Base-by-base conservation (phyloP, 2,888 invertebrate genomes). In the Andrena praecox region DNA sequence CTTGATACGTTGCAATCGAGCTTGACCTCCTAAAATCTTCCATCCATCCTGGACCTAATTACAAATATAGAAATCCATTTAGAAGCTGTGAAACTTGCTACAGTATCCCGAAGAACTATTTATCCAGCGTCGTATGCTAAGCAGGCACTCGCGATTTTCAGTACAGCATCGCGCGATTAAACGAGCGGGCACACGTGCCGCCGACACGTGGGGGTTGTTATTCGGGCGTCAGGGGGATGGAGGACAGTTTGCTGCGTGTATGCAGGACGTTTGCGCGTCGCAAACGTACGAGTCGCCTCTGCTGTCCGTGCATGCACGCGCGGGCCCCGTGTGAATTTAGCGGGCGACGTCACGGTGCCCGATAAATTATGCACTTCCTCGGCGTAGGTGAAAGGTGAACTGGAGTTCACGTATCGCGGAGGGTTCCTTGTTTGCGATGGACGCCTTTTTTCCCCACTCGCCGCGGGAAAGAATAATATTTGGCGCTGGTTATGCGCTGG, bases 231-330 rank as follows among this genome's bases (percentile, higher is more conserved):
- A 27, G 31, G 63, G 66, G 59, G 64, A 4, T 54, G 78, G 70
- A 52, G 71, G 74, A 75, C 59, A 52, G 54, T 80, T 56, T 33
- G 35, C 74, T 56, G 48, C 63, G 70, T 63, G 78, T 76, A 82
- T 85, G 78, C 85, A 63, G 71, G 80, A 73, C 73, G 76, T 85
- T 82, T 85, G 66, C 82, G 16, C 79, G 56, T 29, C 20, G 80
- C 85, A 77, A 85, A 85, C 80, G 83, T 80, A 67, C 66, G 64
- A 60, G 42, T 16, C 42, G 42, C 4, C 42, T 16, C 16, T 68
- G 50, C 60, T 59, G 69, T 33, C 70, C 70, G 54, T 67, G 42
- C 33, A 24, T 52, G 62, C 54, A 42, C 24, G 56, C 24, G 20
- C 76, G 68, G 67, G 35, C 56, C 29, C 31, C 62, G 70, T 73